Evolutionary conservation across 2,113 vertebrate genomes (phyloP), one percentile per base, ranked within the genome.

Genomic region (Cairina moschata): DNA sequence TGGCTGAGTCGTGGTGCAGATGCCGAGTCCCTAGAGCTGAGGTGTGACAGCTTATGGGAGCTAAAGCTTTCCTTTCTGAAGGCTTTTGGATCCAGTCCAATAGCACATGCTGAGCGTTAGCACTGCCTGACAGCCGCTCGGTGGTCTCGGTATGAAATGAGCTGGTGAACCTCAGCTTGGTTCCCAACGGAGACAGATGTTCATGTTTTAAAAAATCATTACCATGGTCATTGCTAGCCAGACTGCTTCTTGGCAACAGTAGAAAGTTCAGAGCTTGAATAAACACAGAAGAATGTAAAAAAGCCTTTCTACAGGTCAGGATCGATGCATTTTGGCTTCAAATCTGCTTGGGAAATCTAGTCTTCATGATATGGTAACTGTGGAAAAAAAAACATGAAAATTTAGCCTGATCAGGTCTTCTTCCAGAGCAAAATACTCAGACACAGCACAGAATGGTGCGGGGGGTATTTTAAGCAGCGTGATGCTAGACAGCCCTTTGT

Each of bases 131-230:
- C 29, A 76, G 83, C 82, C 88, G 68, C 90, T 58, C 83, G 88
- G 92, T 94, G 90, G 95, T 91, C 91, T 90, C 16, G 1, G 78
- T 52, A n/a, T 83, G 84, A 85, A 94, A 73, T 7, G 54, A 83
- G 84, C 28, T 74, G 62, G 81, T 87, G 84, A 92, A 79, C 74
- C 71, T 85, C 71, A 76, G 44, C 63, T 79, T 86, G 16, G 63
- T 21, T 92, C 78, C 71, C 84, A 73, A 60, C 2, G 5, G 66
- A 95, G 82, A 74, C 89, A 95, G 89, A 91, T 95, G 91, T 92
- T 85, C 18, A 0, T 76, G 67, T 83, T 95, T 95, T 26, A 69
- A 52, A 83, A 82, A 83, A 93, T 69, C 44, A 55, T 83, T 85
- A 59, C n/a, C 34, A 6, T 1, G 13, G 74, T 36, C 78, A 65